A percentile compares a stretch with the other conserved stretches of the same genome.
Evolutionary conservation across 2,797 vertebrate species (phyloP).

Genomic region (Geotrypetes seraphini): DNA sequence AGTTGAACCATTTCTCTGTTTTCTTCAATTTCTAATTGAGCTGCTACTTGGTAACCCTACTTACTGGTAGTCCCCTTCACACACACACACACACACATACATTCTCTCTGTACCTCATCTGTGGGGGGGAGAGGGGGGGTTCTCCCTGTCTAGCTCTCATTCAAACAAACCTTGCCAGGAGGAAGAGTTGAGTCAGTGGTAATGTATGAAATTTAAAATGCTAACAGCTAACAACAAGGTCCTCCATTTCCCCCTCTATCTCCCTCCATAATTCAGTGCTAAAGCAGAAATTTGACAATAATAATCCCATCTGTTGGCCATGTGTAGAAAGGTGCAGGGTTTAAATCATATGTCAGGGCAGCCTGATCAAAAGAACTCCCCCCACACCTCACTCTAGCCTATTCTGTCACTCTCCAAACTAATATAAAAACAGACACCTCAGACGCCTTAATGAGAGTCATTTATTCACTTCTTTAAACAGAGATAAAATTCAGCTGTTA

Average conservation of each 20-base stretch:
- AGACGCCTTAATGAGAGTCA: too few relatives aligned
- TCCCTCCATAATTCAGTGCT: slow-evolving; percentile 18
- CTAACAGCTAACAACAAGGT: not conserved
- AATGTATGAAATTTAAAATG: slow-evolving; percentile 11
- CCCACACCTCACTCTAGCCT: too few relatives aligned
- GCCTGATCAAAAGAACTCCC: slow-evolving; percentile 11
- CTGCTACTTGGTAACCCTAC: slow-evolving; percentile 36
- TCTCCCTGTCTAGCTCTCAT: slow-evolving; percentile 12
- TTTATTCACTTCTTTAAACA: slow-evolving; percentile 15
- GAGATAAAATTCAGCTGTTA: slow-evolving; percentile 2
- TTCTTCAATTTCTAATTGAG: slow-evolving; percentile 34
- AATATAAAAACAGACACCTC: too few relatives aligned
- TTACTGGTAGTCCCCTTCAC: slow-evolving; percentile 28
- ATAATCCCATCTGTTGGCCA: slow-evolving; percentile 35
- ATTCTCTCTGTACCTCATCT: slow-evolving; percentile 1
- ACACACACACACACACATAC: too few relatives aligned
- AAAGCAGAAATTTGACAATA: slow-evolving; percentile 23
- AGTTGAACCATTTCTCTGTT: slow-evolving; percentile 38
- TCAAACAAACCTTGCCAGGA: too few relatives aligned
- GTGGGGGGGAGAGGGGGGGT: too few relatives aligned
- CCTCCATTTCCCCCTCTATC: not conserved
- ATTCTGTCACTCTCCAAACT: too few relatives aligned
- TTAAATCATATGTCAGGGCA: slow-evolving; percentile 17
- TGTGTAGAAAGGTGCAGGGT: slow-evolving; percentile 33
- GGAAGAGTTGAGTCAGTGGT: slow-evolving; percentile 11